These are phyloP conservation scores for Morbakka virulenta DNA, from an alignment of 30 jellyfish, hydroid and myxozoan genomes.

Conservation along the genomic window DNA sequence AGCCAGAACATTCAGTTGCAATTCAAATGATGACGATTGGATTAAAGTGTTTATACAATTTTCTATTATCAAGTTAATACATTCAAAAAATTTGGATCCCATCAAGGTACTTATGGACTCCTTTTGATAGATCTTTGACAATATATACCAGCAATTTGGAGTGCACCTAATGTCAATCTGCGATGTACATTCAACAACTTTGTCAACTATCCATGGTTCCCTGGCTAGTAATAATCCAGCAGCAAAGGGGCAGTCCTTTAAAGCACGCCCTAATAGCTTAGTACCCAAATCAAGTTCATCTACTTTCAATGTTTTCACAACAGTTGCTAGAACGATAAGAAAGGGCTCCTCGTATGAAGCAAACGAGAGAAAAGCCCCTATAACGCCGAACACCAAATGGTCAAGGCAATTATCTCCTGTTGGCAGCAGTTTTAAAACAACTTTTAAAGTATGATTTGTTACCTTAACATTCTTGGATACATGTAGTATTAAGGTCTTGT, in stretches of 20 bases:
- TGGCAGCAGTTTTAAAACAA: constrained; percentile 40
- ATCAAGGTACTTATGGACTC: background rate
- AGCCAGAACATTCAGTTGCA: constrained; percentile 36
- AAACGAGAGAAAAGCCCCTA: constrained; percentile 30
- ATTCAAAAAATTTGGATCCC: background rate
- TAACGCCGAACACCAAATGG: constrained; percentile 42
- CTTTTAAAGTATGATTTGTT: constrained; percentile 32
- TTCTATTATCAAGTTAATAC: constrained; percentile 16
- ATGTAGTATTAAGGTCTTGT: constrained; percentile 32
- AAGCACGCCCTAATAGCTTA: too few species aligned
- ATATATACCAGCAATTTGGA: constrained; percentile 38
- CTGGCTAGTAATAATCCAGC: background rate
- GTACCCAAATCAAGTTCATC: too few species aligned
- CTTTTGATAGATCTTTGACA: constrained; percentile 31
- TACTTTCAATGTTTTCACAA: constrained; percentile 1
- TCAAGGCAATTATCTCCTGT: constrained; percentile 40
- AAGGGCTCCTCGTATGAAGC: constrained; percentile 40
- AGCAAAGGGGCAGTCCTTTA: too few species aligned
- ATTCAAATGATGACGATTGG: constrained; percentile 14
- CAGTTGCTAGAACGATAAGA: constrained; percentile 8
- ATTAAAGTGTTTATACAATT: constrained; percentile 6
- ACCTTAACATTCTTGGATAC: constrained; percentile 23
- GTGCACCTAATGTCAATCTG: constrained; percentile 18
- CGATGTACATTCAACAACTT: constrained; percentile 12
- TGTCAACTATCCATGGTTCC: constrained; percentile 36